Conservation (phyloP, 1,140 invertebrate genomes). For the Zaprionus lachaisei region DNA sequence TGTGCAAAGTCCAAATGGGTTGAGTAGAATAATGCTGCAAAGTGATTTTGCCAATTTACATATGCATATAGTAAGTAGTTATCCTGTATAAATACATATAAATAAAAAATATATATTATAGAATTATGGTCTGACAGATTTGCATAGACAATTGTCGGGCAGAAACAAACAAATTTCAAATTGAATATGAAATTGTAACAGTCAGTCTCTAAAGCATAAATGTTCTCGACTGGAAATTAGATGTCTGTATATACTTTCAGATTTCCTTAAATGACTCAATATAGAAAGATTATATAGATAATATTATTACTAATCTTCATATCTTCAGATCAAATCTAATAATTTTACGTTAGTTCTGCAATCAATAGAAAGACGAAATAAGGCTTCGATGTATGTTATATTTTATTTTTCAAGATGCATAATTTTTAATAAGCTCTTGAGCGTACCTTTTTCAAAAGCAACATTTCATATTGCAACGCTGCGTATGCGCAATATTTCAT, state of each 20-base stretch:
- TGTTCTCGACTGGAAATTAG: not conserved
- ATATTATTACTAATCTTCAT: too few relatives aligned
- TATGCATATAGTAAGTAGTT: slow-evolving; percentile 33
- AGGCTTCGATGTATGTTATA: too few relatives aligned
- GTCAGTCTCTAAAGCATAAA: not conserved
- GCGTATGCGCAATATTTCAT: slow-evolving; percentile 46
- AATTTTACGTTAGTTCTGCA: too few relatives aligned
- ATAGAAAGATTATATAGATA: too few relatives aligned
- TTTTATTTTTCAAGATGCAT: not conserved
- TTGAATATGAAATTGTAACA: not conserved
- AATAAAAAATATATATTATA: not conserved
- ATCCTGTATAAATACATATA: not conserved
- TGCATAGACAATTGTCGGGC: slow-evolving; percentile 17
- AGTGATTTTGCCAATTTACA: slow-evolving; percentile 53
- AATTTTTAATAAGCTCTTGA: not conserved
- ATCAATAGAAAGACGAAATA: too few relatives aligned
- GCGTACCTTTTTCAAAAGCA: not conserved
- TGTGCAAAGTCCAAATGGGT: slow-evolving; percentile 70
- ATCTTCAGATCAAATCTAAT: too few relatives aligned
- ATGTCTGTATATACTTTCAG: too few relatives aligned
- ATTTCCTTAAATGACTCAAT: too few relatives aligned
- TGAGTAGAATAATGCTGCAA: slow-evolving; percentile 37
- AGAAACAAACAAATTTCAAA: slow-evolving; percentile 3
- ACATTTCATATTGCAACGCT: not conserved
- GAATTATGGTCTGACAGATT: slow-evolving; percentile 14